These are phyloP conservation scores for Temnothorax longispinosus DNA, from an alignment of 1,140 invertebrate species.

Conservation along the genomic window DNA sequence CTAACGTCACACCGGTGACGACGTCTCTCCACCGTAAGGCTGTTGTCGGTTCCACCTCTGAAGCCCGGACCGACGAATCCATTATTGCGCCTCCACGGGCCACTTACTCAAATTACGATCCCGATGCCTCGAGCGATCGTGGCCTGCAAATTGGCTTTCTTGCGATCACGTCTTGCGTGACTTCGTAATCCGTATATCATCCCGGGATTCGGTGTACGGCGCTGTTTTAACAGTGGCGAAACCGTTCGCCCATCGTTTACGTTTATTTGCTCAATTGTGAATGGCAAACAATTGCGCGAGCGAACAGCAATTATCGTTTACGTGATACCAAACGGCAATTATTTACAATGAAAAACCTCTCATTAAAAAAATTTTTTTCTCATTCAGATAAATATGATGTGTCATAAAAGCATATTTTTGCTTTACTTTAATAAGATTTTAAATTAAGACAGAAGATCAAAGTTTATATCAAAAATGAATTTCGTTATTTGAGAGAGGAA, in stretches of 20 bases:
- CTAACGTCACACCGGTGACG: slow-evolving; percentile 65
- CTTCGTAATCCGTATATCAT: slow-evolving; percentile 33
- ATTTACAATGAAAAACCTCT: neutral
- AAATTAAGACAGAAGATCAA: neutral
- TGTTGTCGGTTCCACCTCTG: slow-evolving; percentile 51
- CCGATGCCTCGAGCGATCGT: slow-evolving; percentile 52
- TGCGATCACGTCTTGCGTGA: slow-evolving; percentile 52
- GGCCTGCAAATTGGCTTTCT: slow-evolving; percentile 58
- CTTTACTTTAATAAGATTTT: neutral
- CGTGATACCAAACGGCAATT: neutral
- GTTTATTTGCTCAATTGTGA: neutral
- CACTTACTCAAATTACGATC: slow-evolving; percentile 61
- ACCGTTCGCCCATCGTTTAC: neutral
- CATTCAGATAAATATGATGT: neutral
- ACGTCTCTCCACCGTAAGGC: slow-evolving; percentile 19
- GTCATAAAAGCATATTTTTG: neutral
- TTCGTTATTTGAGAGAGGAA: neutral
- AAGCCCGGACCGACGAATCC: slow-evolving; percentile 42
- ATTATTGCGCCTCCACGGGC: slow-evolving; percentile 60
- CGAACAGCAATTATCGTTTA: neutral
- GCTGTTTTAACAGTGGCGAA: slow-evolving; percentile 5
- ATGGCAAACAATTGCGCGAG: neutral
- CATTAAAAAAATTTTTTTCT: neutral
- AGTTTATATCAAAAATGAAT: neutral
- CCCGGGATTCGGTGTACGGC: neutral